Evolutionary conservation across 2,888 invertebrate species (phyloP).

Genomic region (Palloptera scutellata): DNA sequence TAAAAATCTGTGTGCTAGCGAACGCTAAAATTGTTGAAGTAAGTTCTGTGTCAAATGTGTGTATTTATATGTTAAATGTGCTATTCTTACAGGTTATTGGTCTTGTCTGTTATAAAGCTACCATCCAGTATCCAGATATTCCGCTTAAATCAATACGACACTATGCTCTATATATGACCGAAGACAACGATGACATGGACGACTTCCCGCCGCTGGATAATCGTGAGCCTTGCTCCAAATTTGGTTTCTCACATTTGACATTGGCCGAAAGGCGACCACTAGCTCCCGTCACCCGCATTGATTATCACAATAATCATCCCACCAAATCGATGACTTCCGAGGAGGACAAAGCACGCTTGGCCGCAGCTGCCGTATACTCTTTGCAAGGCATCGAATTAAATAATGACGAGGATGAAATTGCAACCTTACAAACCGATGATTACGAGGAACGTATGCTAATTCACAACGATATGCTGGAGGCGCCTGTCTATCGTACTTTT

Average conservation of each 20-base stretch:
- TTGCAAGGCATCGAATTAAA: constrained; percentile 48
- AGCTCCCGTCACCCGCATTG: constrained; percentile 55
- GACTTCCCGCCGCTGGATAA: constrained; percentile 92
- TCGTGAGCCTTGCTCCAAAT: constrained; percentile 89
- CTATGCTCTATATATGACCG: constrained; percentile 92
- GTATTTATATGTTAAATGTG: neutral
- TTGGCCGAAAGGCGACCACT: constrained; percentile 75
- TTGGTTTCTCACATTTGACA: constrained; percentile 89
- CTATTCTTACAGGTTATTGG: constrained; percentile 73
- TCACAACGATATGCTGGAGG: constrained; percentile 82
- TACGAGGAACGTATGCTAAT: constrained; percentile 75
- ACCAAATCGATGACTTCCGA: constrained; percentile 64
- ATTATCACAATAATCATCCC: constrained; percentile 47
- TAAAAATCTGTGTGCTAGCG: constrained; percentile 81
- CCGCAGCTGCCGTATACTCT: constrained; percentile 53
- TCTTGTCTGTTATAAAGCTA: constrained; percentile 85
- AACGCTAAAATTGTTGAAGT: constrained; percentile 86
- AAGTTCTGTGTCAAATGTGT: constrained; percentile 15
- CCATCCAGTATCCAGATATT: constrained; percentile 72
- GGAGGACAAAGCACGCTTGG: constrained; percentile 60
- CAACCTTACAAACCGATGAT: constrained; percentile 47
- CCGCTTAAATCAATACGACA: constrained; percentile 71
- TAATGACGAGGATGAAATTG: constrained; percentile 42
- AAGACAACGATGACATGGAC: constrained; percentile 87
- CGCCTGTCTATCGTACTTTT: constrained; percentile 85